Percentiles rank a stretch among this genome's conserved stretches.
Evolutionary conservation across 2,113 vertebrate species (phyloP).

Genomic region (Galbula dea): DNA sequence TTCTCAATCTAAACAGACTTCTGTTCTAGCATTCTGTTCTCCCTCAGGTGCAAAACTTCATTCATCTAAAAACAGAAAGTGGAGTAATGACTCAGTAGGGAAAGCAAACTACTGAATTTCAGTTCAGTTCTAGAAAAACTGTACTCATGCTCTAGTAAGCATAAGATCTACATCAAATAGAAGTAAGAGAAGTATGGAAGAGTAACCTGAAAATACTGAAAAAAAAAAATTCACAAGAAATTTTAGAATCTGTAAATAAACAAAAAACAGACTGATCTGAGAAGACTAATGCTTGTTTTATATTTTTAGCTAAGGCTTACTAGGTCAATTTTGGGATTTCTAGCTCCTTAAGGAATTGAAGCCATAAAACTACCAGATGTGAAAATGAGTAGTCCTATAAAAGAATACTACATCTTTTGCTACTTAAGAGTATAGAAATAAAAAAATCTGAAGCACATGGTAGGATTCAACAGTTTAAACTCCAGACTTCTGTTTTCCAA

Average conservation of each 20-base stretch:
- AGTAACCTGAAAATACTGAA: not conserved
- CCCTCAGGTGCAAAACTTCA: not conserved
- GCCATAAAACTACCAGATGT: not conserved
- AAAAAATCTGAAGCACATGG: not conserved
- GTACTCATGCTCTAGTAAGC: not conserved
- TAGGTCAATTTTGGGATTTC: not conserved
- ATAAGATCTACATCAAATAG: not conserved
- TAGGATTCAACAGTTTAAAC: not conserved
- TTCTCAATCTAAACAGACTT: not conserved
- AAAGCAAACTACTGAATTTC: not conserved
- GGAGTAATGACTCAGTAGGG: not conserved
- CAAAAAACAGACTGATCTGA: not conserved
- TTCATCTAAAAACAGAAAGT: not conserved
- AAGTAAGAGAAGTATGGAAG: not conserved
- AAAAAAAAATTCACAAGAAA: not conserved
- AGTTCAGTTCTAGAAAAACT: not conserved
- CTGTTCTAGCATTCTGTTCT: not conserved
- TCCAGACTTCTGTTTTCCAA: not conserved
- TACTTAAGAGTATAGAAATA: not conserved
- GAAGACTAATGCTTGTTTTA: not conserved
- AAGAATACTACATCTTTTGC: not conserved
- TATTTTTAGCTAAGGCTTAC: not conserved
- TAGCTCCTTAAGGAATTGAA: not conserved
- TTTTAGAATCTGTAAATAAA: not conserved
- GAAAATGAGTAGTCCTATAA: not conserved